Evolutionary conservation across 2,113 vertebrate genomes (phyloP), one percentile per base, ranked within the genome.

Genomic region (Acrocephalus kingi): DNA sequence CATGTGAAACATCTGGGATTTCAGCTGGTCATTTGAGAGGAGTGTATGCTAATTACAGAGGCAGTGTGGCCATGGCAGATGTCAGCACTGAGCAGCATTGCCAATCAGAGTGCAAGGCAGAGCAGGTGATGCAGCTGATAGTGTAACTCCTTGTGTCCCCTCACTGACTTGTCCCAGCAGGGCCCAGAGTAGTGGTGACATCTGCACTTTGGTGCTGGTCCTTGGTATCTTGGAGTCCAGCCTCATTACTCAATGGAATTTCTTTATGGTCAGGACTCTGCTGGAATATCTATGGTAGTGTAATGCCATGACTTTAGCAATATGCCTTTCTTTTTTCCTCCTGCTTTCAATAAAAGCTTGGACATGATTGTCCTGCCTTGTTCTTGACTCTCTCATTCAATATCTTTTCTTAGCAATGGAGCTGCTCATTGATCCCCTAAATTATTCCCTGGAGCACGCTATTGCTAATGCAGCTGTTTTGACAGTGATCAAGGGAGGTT

Each of bases 51-150:
- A n/a, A 37, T 33, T 25, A 15, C 62, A 55, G 63, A 63, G 71
- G 58, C 45, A 33, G 23, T 0, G 1, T 79, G 54, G 58, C 63
- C 0, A 0, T 51, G 58, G 83, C 52, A 66, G 62, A 23, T 79
- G 33, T 49, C 56, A 37, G 76, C 35, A 31, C 52, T 46, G 43
- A 77, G 51, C 5, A 1, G 22, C 25, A 16, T 46, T 63, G 59
- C 45, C 39, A 27, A 31, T 22, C 25, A 13, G 24, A 23, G 27
- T 39, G 56, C 7, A 2, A 58, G 31, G 63, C 86, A 76, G 63
- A 66, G 49, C 49, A 66, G 46, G 25, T 61, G 45, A 41, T 6
- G 3, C 49, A 68, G n/a, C 76, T 54, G 27, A 54, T 12, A 19
- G 46, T 71, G 69, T 41, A 63, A 72, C 10, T 19, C 17, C 49